Evolutionary conservation across 1,140 invertebrate genomes (phyloP), one percentile per base, ranked within the genome.

Genomic region (Nasonia giraulti): DNA sequence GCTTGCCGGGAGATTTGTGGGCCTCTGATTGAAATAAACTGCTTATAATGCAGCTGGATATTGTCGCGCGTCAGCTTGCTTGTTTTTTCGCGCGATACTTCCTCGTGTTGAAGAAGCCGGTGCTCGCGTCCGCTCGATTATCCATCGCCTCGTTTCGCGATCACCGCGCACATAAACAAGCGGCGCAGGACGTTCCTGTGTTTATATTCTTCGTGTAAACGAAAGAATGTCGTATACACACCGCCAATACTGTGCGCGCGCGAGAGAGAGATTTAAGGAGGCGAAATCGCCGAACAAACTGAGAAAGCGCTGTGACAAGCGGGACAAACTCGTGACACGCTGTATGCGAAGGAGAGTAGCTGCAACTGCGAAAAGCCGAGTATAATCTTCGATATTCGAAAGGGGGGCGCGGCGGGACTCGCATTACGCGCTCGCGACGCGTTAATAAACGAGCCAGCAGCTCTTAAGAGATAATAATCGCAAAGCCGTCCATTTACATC

Each of bases 21-120:
- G 80, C 86, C 86, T 80, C 85, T 89, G 89, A 90, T 90, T 90
- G 88, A 89, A 90, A 89, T 88, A 89, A 89, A 90, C 89, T 88
- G 89, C 89, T 80, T 80, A 80, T 75, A 62, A 44, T 62, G 4
- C 55, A 62, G 20, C 55, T 17, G 55, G 55, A 62, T 62, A 62
- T 55, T 62, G 5, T 71, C 66, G 66, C 73, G 76, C 73, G 37
- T 71, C 55, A 80, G n/a, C 75, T 23, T 69, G 75, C 86, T 83
- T 80, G 83, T 74, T 55, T 50, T 75, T 10, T 37, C 8, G 12
- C 73, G 37, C 73, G 37, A 23, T 62, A 86, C 86, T 89, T 88
- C 84, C 86, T 87, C 87, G 86, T 86, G 81, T 82, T 68, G 47
- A n/a, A 47, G 23, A 37, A 62, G 50, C 27, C 23, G 17, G 55